Evolutionary conservation across 2,797 vertebrate species (phyloP).

Genomic region (Sternotherus odoratus): DNA sequence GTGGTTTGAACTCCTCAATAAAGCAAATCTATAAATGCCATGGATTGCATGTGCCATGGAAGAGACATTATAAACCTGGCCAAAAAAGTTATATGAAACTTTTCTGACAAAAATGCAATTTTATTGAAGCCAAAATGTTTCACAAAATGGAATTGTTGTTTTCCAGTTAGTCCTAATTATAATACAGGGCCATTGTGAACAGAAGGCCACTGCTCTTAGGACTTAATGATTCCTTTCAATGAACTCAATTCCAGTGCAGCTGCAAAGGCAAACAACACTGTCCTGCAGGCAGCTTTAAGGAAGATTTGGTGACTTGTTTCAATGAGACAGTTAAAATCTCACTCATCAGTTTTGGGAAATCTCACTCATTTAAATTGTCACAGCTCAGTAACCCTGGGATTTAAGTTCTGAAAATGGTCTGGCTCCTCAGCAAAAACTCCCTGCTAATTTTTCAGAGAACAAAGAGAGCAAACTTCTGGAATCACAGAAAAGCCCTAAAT

Average conservation of each 20-base stretch:
- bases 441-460: slow-evolving; percentile 67
- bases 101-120: not conserved
- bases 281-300: slow-evolving; percentile 71
- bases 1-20: rapidly evolving
- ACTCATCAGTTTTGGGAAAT: slow-evolving; percentile 77
- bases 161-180: not conserved
- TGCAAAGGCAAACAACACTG: slow-evolving; percentile 6
- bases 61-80: not conserved
- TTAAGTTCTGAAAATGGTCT: slow-evolving; percentile 66
- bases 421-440: slow-evolving; percentile 68
- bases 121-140: not conserved
- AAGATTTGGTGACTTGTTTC: slow-evolving; percentile 65
- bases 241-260: slow-evolving; percentile 11
- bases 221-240: slow-evolving; percentile 42
- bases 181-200: not conserved
- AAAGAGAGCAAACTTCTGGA: slow-evolving; percentile 16
- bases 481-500: not conserved
- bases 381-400: slow-evolving; percentile 71
- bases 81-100: not conserved
- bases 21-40: not conserved
- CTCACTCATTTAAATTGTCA: slow-evolving; percentile 78
- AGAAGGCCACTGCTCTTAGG: not conserved
- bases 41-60: not conserved
- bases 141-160: not conserved
- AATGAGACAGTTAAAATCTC: slow-evolving; percentile 71